Evolutionary conservation across 2,113 vertebrate species (phyloP).

Genomic region (Neolamprologus caudopunctatus): DNA sequence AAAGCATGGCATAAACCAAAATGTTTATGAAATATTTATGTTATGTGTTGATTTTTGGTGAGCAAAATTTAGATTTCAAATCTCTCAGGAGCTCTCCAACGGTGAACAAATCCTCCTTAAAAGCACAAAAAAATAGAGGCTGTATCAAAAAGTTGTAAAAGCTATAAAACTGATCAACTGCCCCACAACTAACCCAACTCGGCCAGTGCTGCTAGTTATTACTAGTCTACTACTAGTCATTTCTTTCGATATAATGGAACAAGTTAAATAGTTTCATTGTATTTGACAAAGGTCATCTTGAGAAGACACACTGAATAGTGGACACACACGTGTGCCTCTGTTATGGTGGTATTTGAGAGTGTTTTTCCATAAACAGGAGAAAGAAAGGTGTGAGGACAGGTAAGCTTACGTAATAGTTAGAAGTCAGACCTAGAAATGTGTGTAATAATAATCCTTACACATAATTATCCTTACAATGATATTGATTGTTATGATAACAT

Average conservation of each 20-base stretch:
- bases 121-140: neutral
- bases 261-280: neutral
- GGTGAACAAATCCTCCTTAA: fast-evolving
- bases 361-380: constrained; percentile 48
- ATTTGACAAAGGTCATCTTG: constrained; percentile 22
- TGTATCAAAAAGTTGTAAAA: neutral
- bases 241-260: neutral
- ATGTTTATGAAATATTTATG: neutral
- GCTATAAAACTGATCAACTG: neutral
- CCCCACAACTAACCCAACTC: neutral
- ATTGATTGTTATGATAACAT: neutral
- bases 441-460: neutral
- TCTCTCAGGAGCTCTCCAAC: neutral
- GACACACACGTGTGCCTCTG: neutral
- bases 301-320: constrained; percentile 2
- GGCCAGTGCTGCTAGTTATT: neutral
- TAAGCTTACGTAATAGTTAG: neutral
- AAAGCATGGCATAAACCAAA: neutral
- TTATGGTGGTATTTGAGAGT: constrained; percentile 29
- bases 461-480: neutral
- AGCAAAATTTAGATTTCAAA: neutral
- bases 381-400: constrained; percentile 5
- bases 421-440: neutral
- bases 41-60: neutral
- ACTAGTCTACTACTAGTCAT: neutral